These are phyloP conservation scores for Mus pahari DNA, from an alignment of 2,113 vertebrate genomes.

Conservation along the genomic window DNA sequence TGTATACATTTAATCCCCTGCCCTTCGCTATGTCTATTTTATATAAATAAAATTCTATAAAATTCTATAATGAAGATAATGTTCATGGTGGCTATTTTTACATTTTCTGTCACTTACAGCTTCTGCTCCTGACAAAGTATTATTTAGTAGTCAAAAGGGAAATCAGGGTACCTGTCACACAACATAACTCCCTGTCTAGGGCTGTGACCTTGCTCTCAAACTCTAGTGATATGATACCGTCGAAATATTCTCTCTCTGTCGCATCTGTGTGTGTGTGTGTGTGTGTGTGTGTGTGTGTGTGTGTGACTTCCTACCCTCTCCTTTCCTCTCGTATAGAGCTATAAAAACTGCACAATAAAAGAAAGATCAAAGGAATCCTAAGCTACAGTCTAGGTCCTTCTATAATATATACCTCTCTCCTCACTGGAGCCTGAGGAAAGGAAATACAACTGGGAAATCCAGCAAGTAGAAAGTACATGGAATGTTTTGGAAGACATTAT, in stretches of 20 bases:
- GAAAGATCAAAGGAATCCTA: conserved; percentile 2
- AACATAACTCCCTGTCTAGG: neutral
- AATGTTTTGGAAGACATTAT: conserved; percentile 17
- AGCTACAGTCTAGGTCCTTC: neutral
- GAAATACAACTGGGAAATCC: neutral
- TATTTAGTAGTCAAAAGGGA: neutral
- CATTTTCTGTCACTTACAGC: neutral
- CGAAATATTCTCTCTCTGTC: neutral
- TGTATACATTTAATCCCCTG: neutral
- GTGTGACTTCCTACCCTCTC: neutral
- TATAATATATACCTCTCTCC: neutral
- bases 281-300: neutral
- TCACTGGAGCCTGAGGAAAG: neutral
- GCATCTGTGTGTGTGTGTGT: neutral
- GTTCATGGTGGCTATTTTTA: neutral
- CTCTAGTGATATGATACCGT: neutral
- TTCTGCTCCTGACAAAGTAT: neutral
- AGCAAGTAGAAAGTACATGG: conserved; percentile 14
- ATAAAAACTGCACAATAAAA: conserved; percentile 15
- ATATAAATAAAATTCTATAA: neutral
- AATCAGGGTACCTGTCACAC: neutral
- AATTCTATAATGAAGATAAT: neutral
- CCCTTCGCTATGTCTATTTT: neutral
- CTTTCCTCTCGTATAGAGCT: neutral
- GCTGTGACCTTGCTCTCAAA: neutral